A percentile compares a stretch with the other conserved stretches of the same genome.
phyloP scores from a whole-genome alignment of 2,797 vertebrate species.

The Silurus aristotelis region DNA sequence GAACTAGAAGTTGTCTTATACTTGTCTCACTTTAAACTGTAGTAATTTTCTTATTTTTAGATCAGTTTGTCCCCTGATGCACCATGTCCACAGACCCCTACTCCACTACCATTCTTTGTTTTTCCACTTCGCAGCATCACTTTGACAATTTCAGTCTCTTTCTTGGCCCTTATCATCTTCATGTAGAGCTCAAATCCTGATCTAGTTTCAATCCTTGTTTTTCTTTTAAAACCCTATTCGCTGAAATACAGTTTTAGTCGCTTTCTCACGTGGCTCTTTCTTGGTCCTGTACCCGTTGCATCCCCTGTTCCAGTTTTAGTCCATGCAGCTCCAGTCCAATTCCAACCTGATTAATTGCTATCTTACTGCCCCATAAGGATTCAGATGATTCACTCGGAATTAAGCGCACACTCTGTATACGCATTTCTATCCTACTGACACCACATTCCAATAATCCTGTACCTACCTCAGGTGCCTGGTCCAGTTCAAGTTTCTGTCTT shows the following conservation, averaged over 20 bases:
- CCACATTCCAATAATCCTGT: neutral
- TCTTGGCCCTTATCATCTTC: neutral
- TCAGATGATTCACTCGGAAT: neutral
- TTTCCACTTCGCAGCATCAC: neutral
- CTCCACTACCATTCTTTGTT: neutral
- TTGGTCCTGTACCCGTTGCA: neutral
- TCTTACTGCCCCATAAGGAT: neutral
- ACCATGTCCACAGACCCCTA: neutral
- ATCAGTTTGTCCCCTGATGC: neutral
- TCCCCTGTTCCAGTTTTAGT: neutral
- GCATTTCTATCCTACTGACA: neutral
- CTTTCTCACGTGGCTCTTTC: neutral
- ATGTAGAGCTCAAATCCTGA: neutral
- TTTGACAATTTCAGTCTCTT: neutral
- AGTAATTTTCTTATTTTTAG: too few relatives aligned
- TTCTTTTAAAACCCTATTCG: neutral
- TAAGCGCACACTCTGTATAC: neutral
- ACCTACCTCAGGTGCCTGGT: neutral
- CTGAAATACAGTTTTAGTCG: neutral
- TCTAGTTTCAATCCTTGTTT: neutral
- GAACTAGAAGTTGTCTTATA: too few relatives aligned
- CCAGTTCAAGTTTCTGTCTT: neutral
- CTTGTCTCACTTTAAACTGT: too few relatives aligned
- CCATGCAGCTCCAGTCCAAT: neutral
- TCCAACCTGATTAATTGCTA: neutral